phyloP scores from a whole-genome alignment of 2,888 invertebrate species.

The Eledona agricola region DNA sequence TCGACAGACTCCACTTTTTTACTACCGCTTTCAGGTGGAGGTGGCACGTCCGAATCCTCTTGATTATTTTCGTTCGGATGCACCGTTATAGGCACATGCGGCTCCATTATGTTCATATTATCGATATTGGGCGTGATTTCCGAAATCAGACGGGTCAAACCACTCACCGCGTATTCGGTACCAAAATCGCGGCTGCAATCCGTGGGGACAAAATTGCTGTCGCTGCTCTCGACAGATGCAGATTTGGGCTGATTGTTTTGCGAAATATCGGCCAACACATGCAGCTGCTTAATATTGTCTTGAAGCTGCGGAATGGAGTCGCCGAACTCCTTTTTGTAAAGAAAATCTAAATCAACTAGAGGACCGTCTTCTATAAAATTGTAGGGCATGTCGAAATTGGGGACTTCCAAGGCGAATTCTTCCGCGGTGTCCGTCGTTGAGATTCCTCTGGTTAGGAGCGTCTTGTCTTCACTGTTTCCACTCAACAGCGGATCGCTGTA shows the following conservation, averaged over 20 bases:
- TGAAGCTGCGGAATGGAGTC: constrained; percentile 19
- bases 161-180: constrained; percentile 21
- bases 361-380: constrained; percentile 6
- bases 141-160: constrained; percentile 16
- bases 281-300: constrained; percentile 18
- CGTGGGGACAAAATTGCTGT: constrained; percentile 1
- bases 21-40: too few relatives aligned
- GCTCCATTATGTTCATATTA: constrained; percentile 26
- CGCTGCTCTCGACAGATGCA: constrained; percentile 4
- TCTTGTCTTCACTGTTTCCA: constrained; percentile 20
- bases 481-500: constrained; percentile 25
- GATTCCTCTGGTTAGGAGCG: constrained; percentile 8
- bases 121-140: constrained; percentile 17
- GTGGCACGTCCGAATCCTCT: constrained; percentile 4
- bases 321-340: constrained; percentile 8
- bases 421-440: constrained; percentile 8
- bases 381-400: constrained; percentile 8
- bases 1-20: too few relatives aligned
- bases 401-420: constrained; percentile 4
- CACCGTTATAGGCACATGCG: background rate
- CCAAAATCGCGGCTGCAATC: constrained; percentile 8
- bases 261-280: constrained; percentile 17
- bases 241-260: constrained; percentile 12
- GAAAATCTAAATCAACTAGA: constrained; percentile 1
- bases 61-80: constrained; percentile 3